Evolutionary conservation across 2,888 invertebrate species (phyloP), one percentile per base, ranked within the genome.

Genomic region (Dryococelus australis): DNA sequence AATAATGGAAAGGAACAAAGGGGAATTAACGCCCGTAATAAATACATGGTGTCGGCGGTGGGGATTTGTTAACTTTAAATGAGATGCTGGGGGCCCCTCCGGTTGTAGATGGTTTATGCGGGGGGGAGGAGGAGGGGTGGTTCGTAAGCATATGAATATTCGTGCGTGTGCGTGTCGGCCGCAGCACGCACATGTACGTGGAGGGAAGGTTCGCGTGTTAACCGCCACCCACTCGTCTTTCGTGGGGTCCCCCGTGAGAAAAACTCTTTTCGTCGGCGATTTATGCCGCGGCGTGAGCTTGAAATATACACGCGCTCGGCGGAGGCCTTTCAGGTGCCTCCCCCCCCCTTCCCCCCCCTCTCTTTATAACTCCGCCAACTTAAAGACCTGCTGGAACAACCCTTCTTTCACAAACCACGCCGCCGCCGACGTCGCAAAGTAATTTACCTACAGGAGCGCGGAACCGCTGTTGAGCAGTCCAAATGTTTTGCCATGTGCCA

Each of bases 11-110:
- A 65, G 65, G 24, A 65, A 65, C 65, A 65, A 24, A 24, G 65
- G 65, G 65, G 65, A 65, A 65, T 65, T 65, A 65, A 65, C 65
- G 65, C 65, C 65, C 65, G 65, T 65, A 65, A 65, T 65, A 65
- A 65, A 65, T 65, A 65, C 65, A 65, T 24, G 16, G 65, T 65
- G 65, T 65, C 65, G 10, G 24, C 65, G 65, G 65, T 65, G 65
- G 65, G 65, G 65, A 65, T 65, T 65, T 65, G 65, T 65, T 65
- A 65, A 65, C 13, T 65, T 16, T 65, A 65, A 65, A 65, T 65
- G 65, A 65, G 65, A 65, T 65, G 65, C 65, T n/a, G n/a, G 65
- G 13, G 65, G 65, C 65, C 65, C 24, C 20, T 20, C 16, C 10
- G 16, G 24, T 16, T 12, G 24, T 6, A 20, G 65, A 65, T 13